phyloP scores from a whole-genome alignment of 92 coral and sea anemone genomes.

The Actinernus sp. region DNA sequence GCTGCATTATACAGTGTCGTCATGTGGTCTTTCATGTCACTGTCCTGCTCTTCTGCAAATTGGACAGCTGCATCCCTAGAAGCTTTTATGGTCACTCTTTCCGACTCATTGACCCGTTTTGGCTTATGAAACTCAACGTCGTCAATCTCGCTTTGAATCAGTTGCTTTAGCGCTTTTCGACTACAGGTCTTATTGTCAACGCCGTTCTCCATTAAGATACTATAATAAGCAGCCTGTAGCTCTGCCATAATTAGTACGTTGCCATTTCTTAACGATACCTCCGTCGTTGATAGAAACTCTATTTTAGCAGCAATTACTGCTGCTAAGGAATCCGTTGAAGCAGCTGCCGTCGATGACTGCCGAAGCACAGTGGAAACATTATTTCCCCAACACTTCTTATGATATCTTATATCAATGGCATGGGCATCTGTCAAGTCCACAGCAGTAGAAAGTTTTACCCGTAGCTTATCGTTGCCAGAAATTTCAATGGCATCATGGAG shows the following conservation, averaged over 20 bases:
- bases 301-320: conserved; percentile 21
- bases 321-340: conserved; percentile 12
- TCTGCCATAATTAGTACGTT: conserved; percentile 21
- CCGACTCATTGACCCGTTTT: conserved; percentile 6
- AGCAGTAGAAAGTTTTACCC: conserved; percentile 53
- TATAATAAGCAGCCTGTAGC: conserved; percentile 21
- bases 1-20: conserved; percentile 1
- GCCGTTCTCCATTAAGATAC: conserved; percentile 25
- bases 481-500: conserved; percentile 39
- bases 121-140: conserved; percentile 20
- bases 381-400: conserved; percentile 60
- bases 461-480: conserved; percentile 50
- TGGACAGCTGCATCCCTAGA: not conserved
- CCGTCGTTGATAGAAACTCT: conserved; percentile 29
- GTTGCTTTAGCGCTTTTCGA: conserved; percentile 20
- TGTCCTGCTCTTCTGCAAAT: not conserved
- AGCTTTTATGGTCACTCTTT: conserved; percentile 4
- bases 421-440: conserved; percentile 60
- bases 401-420: conserved; percentile 68
- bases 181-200: conserved; percentile 5
- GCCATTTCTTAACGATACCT: conserved; percentile 31
- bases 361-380: conserved; percentile 54
- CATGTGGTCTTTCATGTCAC: not conserved
- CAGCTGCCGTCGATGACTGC: conserved; percentile 9
- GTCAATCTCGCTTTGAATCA: conserved; percentile 13